A percentile compares a stretch with the other conserved stretches of the same genome.
Evolutionary conservation across 1,140 invertebrate species (phyloP).

Genomic region (Papilio xuthus): DNA sequence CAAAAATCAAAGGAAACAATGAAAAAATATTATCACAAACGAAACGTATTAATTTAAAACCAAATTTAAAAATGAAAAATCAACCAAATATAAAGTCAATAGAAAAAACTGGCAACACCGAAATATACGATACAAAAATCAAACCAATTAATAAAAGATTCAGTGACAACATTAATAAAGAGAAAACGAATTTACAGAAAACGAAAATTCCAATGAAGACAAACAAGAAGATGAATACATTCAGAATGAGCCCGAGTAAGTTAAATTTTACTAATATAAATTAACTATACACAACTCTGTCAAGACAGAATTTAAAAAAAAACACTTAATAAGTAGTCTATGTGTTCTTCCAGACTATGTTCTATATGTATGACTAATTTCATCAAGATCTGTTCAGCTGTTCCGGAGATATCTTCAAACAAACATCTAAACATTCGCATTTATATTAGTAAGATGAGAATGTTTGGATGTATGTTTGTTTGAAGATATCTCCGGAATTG

Average conservation of each 20-base stretch:
- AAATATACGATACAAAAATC: not conserved
- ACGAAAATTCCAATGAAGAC: constrained; percentile 59
- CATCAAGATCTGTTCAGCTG: too few relatives aligned
- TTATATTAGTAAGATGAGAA: too few relatives aligned
- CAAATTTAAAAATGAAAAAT: constrained; percentile 21
- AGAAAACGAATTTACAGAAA: constrained; percentile 25
- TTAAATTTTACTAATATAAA: constrained; percentile 32
- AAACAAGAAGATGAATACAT: constrained; percentile 36
- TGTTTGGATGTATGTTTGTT: too few relatives aligned
- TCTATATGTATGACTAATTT: too few relatives aligned
- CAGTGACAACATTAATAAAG: constrained; percentile 14
- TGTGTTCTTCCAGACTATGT: too few relatives aligned
- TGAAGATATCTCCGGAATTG: too few relatives aligned
- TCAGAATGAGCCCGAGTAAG: constrained; percentile 63
- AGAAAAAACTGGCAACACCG: constrained; percentile 24
- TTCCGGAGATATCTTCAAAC: too few relatives aligned
- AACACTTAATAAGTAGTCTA: too few relatives aligned
- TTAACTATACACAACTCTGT: too few relatives aligned
- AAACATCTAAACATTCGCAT: too few relatives aligned
- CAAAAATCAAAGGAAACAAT: constrained; percentile 37
- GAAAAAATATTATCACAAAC: constrained; percentile 19
- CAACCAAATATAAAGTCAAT: constrained; percentile 25
- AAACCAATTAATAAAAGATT: constrained; percentile 12
- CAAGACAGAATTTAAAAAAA: too few relatives aligned
- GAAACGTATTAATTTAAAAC: constrained; percentile 28